Evolutionary conservation across 1,140 invertebrate genomes (phyloP), one percentile per base, ranked within the genome.

Genomic region (Trachymyrmex cornetzi): DNA sequence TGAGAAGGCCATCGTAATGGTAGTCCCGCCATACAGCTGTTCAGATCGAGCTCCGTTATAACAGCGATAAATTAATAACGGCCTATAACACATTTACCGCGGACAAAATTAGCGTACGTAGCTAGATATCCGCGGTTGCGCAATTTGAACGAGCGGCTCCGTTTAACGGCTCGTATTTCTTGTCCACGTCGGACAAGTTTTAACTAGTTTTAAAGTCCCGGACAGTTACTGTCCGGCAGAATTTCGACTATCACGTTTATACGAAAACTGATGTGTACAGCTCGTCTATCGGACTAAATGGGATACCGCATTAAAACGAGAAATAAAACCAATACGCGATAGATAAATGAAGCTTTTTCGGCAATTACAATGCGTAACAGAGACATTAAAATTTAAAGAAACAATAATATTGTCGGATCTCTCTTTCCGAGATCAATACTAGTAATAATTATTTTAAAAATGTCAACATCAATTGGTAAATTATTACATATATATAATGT

Each of bases 121-220:
- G 27, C 14, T 12, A 22, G 14, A 69, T 55, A 66, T 57, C 4
- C 30, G 79, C 66, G 6, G 30, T 27, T 22, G 82, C n/a, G 82
- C n/a, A 75, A 34, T 44, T 44, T 66, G 9, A 79, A 77, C 82
- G 61, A 30, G 44, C 50, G 77, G n/a, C n/a, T 82, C 38, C 22
- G 44, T 88, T 87, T 79, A 85, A 88, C 69, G 71, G 82, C 55
- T 71, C 57, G 72, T 87, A 71, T 69, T 87, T 88, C 82, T 77
- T 79, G 50, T 50, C 61, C 38, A 38, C n/a, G 12, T 6, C 67
- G 71, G 55, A 53, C 63, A 64, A 53, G 55, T 24, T 64, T 63
- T 77, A 87, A 84, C 66, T 82, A 82, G 50, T 87, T 79, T 67
- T 59, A 53, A 89, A 89, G 59, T 87, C 75, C 50, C 16, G n/a